phyloP scores from a whole-genome alignment of 2,888 invertebrate genomes.

The Acronicta alni region DNA sequence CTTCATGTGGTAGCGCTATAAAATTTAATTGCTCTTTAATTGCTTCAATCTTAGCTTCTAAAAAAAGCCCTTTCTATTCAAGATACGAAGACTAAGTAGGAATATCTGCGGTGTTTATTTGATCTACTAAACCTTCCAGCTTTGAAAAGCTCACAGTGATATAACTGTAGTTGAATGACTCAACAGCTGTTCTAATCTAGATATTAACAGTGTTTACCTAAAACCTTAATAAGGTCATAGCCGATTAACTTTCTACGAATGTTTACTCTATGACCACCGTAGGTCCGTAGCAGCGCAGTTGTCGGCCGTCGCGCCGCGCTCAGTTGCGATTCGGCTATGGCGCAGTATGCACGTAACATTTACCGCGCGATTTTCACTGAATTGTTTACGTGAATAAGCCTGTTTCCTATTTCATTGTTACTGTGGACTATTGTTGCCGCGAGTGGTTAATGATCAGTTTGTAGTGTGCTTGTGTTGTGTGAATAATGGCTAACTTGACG shows the following conservation, averaged over 20 bases:
- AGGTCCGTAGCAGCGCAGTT: conserved; percentile 53
- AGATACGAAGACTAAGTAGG: not conserved
- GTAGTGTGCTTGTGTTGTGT: conserved; percentile 61
- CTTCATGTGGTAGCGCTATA: conserved; percentile 43
- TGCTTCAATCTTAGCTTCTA: conserved; percentile 16
- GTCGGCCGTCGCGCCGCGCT: conserved; percentile 52
- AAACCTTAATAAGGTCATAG: conserved; percentile 54
- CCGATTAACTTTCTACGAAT: conserved; percentile 60
- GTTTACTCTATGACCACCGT: conserved; percentile 53
- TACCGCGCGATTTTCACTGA: conserved; percentile 35
- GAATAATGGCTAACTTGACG: conserved; percentile 83
- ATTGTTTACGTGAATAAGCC: conserved; percentile 72
- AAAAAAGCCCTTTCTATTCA: conserved; percentile 16
- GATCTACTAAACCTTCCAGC: conserved; percentile 5
- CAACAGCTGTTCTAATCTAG: conserved; percentile 42
- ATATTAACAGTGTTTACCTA: conserved; percentile 47
- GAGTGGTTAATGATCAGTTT: conserved; percentile 61
- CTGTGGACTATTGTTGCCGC: conserved; percentile 53
- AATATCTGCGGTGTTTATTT: conserved; percentile 4
- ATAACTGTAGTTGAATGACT: conserved; percentile 33
- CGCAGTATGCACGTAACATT: conserved; percentile 52
- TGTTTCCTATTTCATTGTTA: conserved; percentile 58
- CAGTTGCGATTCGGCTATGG: conserved; percentile 74
- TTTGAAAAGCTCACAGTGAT: conserved; percentile 26
- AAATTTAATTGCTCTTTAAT: conserved; percentile 39